Conservation (phyloP, 2,888 invertebrate genomes). For the Stenotaenia linearis region DNA sequence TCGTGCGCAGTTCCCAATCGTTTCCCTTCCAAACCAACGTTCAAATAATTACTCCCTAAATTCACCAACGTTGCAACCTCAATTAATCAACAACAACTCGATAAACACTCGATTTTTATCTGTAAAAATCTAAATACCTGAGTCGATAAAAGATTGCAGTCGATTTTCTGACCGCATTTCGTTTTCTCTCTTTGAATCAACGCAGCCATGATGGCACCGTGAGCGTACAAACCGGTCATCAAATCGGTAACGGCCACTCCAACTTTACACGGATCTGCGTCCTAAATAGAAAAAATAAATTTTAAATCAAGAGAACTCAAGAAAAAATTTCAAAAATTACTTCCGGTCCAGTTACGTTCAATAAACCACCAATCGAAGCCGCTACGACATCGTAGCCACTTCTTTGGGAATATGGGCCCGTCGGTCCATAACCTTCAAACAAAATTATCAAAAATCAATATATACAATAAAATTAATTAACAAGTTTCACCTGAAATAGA, state of each 20-base stretch:
- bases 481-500: slow-evolving; percentile 65
- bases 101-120: background rate
- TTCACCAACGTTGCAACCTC: slow-evolving; percentile 75
- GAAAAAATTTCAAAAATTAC: slow-evolving; percentile 39
- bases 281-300: slow-evolving; percentile 39
- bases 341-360: slow-evolving; percentile 81
- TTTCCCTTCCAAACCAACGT: slow-evolving; percentile 68
- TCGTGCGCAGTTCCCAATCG: slow-evolving; percentile 91
- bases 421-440: slow-evolving; percentile 65
- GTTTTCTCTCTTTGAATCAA: slow-evolving; percentile 69
- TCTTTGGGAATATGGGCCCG: slow-evolving; percentile 75
- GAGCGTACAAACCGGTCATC: slow-evolving; percentile 87
- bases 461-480: background rate
- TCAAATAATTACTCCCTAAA: slow-evolving; percentile 82
- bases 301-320: background rate
- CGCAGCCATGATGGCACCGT: slow-evolving; percentile 90
- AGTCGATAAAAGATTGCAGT: slow-evolving; percentile 87
- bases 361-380: slow-evolving; percentile 81
- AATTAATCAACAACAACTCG: background rate
- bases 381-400: slow-evolving; percentile 98
- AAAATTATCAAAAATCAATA: background rate
- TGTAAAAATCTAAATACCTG: slow-evolving; percentile 53
- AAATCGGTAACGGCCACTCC: slow-evolving; percentile 91
- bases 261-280: slow-evolving; percentile 80
- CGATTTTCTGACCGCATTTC: slow-evolving; percentile 82